These are phyloP conservation scores for Bhutanitis thaidina DNA, from an alignment of 2,888 invertebrate species.

Conservation along the genomic window DNA sequence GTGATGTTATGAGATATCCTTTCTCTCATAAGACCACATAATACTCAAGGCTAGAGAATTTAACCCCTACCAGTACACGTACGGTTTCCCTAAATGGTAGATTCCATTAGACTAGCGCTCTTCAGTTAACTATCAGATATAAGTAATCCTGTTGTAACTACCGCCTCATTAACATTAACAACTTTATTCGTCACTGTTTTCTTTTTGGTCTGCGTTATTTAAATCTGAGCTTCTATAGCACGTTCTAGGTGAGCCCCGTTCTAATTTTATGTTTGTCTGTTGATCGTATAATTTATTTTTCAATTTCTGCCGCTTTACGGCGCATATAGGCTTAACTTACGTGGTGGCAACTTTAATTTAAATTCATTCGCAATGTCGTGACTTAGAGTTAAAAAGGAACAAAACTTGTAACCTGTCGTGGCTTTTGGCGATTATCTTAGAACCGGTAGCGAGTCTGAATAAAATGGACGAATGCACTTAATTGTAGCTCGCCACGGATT, in stretches of 20 bases:
- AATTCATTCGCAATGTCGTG: conserved; percentile 47
- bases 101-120: too few relatives aligned
- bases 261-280: conserved; percentile 50
- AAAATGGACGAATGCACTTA: conserved; percentile 29
- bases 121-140: too few relatives aligned
- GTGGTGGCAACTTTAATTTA: conserved; percentile 53
- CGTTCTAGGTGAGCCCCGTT: conserved; percentile 34
- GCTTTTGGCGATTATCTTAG: conserved; percentile 40
- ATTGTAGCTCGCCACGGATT: conserved; percentile 51
- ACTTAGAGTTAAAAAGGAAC: conserved; percentile 45
- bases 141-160: conserved; percentile 32
- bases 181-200: conserved; percentile 33
- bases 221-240: conserved; percentile 23
- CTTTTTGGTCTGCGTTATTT: conserved; percentile 25
- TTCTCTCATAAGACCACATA: too few relatives aligned
- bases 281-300: conserved; percentile 47
- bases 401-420: conserved; percentile 42
- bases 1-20: too few relatives aligned
- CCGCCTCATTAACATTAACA: conserved; percentile 54
- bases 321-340: conserved; percentile 36
- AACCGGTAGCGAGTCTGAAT: conserved; percentile 54
- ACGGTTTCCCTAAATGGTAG: conserved; percentile 28
- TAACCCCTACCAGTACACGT: too few relatives aligned
- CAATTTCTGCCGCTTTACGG: conserved; percentile 57
- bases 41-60: too few relatives aligned